phyloP scores from a whole-genome alignment of 1,140 invertebrate genomes.

The Notospermus geniculatus region DNA sequence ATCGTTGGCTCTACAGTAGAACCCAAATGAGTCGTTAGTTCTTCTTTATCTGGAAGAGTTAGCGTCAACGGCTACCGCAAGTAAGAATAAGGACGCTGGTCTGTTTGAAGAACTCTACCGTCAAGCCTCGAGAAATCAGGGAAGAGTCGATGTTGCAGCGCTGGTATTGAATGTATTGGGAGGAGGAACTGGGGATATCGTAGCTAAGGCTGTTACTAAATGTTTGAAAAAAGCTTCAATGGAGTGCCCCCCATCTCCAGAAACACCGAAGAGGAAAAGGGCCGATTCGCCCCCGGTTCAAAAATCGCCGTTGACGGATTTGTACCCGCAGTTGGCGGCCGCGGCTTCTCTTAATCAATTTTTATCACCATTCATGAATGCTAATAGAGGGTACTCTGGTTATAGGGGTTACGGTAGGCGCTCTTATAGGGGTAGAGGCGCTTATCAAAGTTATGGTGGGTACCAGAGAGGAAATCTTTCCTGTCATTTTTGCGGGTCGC shows the following conservation, averaged over 20 bases:
- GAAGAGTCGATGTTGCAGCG: conserved; percentile 6
- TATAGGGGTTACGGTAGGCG: no score
- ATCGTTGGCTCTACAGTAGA: neutral
- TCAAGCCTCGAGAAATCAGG: conserved; percentile 1
- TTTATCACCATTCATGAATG: no score
- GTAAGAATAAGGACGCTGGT: neutral
- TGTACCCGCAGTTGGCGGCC: no score
- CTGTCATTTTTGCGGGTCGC: no score
- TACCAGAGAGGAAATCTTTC: no score
- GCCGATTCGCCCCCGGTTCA: no score
- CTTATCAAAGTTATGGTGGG: no score
- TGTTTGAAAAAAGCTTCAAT: conserved; percentile 5
- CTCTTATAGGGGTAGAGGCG: no score
- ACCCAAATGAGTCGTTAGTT: conserved; percentile 8
- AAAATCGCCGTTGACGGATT: no score
- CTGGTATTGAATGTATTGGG: conserved; percentile 8
- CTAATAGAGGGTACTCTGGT: no score
- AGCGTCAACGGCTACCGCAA: neutral
- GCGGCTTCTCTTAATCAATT: no score
- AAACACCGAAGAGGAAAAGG: no score
- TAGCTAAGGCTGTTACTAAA: conserved; percentile 13
- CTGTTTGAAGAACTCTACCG: conserved; percentile 10
- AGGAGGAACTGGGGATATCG: conserved; percentile 4
- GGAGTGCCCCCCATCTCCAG: neutral
- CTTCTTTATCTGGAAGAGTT: conserved; percentile 10